Evolutionary conservation across 2,797 vertebrate species (phyloP).

Genomic region (Falco novaeseelandiae): DNA sequence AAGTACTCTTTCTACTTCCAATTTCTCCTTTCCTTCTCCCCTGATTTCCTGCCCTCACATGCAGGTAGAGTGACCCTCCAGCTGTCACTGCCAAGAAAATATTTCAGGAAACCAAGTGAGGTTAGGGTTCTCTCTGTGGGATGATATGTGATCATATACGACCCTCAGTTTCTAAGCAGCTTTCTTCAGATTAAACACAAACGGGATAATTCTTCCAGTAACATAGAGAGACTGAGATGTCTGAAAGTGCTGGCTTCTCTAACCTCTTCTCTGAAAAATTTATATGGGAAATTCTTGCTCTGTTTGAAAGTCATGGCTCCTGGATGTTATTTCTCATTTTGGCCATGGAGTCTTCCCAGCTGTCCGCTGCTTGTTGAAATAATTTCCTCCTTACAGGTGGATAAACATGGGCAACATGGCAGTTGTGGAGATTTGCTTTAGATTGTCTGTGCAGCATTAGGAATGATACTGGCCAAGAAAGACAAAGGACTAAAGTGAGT

Average conservation of each 20-base stretch:
- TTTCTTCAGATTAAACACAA: not conserved
- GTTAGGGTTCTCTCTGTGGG: not conserved
- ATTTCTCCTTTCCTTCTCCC: not conserved
- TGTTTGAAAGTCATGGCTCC: not conserved
- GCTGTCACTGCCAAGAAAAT: not conserved
- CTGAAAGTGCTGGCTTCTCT: not conserved
- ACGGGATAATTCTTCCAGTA: not conserved
- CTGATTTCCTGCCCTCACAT: not conserved
- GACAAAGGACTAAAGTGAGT: not conserved
- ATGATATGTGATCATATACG: not conserved
- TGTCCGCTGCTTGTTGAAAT: not conserved
- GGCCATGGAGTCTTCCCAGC: not conserved
- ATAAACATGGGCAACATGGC: not conserved
- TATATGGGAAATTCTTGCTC: not conserved
- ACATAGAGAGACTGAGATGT: not conserved
- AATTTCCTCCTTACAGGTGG: not conserved
- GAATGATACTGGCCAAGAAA: not conserved
- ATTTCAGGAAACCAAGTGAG: not conserved
- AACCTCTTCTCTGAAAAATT: not conserved
- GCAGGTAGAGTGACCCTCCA: rapidly evolving
- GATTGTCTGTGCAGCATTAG: not conserved
- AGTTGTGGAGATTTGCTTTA: not conserved
- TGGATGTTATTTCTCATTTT: not conserved
- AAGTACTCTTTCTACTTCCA: not conserved
- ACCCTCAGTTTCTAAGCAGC: not conserved